These are phyloP conservation scores for Axea sp. DNA, from an alignment of 2,888 invertebrate genomes.

Conservation along the genomic window DNA sequence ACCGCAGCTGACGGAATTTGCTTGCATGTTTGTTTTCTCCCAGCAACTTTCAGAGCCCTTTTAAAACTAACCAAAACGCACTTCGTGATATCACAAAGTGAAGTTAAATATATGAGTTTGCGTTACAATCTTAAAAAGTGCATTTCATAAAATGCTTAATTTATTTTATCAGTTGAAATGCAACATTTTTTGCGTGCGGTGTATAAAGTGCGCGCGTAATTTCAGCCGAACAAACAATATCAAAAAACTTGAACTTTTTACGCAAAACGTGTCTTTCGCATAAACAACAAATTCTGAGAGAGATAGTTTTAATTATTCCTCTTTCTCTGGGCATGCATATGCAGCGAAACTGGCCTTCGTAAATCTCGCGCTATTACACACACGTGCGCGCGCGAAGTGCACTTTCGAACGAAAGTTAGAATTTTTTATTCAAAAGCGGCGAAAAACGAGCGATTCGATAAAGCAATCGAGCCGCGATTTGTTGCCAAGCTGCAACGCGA, in stretches of 20 bases:
- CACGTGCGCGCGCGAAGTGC: neutral
- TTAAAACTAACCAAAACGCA: too few species aligned
- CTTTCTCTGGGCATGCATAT: neutral
- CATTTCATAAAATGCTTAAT: slow-evolving; percentile 15
- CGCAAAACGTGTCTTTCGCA: slow-evolving; percentile 7
- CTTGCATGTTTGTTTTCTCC: too few species aligned
- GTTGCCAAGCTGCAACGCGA: too few species aligned
- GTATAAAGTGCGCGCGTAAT: slow-evolving; percentile 11
- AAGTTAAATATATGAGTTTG: slow-evolving; percentile 10
- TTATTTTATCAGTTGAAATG: slow-evolving; percentile 39
- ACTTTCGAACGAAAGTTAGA: neutral
- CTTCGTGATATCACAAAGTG: too few species aligned
- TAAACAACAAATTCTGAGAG: slow-evolving; percentile 11
- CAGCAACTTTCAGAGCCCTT: too few species aligned
- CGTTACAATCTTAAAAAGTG: slow-evolving; percentile 17
- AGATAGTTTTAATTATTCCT: slow-evolving; percentile 2
- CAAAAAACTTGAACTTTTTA: neutral
- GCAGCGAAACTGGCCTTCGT: slow-evolving; percentile 2
- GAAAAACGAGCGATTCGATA: too few species aligned
- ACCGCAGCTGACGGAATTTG: too few species aligned
- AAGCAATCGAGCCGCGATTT: too few species aligned
- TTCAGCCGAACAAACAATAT: slow-evolving; percentile 14
- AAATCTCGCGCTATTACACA: neutral
- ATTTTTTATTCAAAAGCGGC: slow-evolving; percentile 5
- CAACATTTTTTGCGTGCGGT: slow-evolving; percentile 3